Base-by-base conservation (phyloP, 2,888 invertebrate species). In the Trisateles emortualis region DNA sequence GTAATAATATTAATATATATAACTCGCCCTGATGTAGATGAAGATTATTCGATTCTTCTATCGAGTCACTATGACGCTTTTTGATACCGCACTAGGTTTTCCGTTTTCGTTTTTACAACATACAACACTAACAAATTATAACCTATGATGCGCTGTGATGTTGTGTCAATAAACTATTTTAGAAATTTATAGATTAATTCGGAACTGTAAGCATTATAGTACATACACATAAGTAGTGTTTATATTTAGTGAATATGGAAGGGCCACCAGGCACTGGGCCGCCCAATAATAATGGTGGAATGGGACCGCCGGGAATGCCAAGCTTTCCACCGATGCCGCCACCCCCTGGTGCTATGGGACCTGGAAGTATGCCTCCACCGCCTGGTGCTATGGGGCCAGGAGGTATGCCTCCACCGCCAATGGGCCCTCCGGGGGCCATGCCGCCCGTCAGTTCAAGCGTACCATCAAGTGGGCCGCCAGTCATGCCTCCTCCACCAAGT, bases 201-300 rank as follows among this genome's bases (percentile, higher is more conserved):
- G 13, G 8, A 13, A 1, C 36, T 36, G 14, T 13, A 16, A 24
- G n/a, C 14, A 33, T 33, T 14, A 51, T 24, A 26, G 14, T 38
- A 32, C n/a, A 17, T 43, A 8, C 16, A 46, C 10, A 46, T 41
- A 39, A 41, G n/a, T 9, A 40, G 10, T n/a, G 32, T 9, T 41
- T 8, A 41, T 36, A 44, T 4, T 50, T 33, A 1, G 17, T 14
- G 10, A 76, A 55, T 42, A 91, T 91, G 91, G 91, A 92, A 17
- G 90, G 88, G 59, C 90, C 90, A 43, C 89, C 92, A 35, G 92
- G 91, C 19, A 87, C 86, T 3, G 86, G 85, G 52, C 81, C 88
- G 33, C 73, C 81, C 3, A 83, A 77, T 57, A 87, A 81, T 59
- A 83, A 79, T 71, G 87, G 83, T 44, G 60, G 83, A 16, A 81